These are phyloP conservation scores for Hirtodrosophila duncani DNA, from an alignment of 2,888 invertebrate species.

Conservation along the genomic window DNA sequence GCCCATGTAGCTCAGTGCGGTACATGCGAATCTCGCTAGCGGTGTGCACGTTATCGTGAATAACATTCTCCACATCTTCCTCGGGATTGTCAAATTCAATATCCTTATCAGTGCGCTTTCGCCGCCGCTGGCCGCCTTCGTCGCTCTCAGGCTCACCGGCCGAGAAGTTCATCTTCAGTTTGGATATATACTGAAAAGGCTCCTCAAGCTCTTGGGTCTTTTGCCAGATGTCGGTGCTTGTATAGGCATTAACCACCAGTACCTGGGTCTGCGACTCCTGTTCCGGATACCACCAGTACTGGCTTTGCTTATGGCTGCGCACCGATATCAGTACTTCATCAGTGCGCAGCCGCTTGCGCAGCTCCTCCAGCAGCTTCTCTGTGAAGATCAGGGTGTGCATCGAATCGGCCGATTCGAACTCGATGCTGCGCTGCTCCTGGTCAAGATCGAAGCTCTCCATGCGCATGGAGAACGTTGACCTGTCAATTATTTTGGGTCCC, in stretches of 20 bases:
- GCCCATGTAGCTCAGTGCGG: conserved; percentile 33
- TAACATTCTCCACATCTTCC: conserved; percentile 33
- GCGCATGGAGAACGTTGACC: conserved; percentile 24
- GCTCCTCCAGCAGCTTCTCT: conserved; percentile 24
- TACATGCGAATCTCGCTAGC: conserved; percentile 34
- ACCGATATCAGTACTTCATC: conserved; percentile 36
- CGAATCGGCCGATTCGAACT: conserved; percentile 24
- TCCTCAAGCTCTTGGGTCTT: conserved; percentile 18
- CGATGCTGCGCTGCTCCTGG: conserved; percentile 8
- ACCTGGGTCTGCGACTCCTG: conserved; percentile 39
- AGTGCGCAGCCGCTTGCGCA: conserved; percentile 12
- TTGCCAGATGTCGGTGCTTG: conserved; percentile 17
- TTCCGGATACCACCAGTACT: conserved; percentile 46
- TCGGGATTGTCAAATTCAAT: conserved; percentile 37
- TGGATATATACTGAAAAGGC: conserved; percentile 34
- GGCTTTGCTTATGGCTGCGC: conserved; percentile 34
- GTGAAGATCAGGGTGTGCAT: conserved; percentile 39
- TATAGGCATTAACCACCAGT: conserved; percentile 36
- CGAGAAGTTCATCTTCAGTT: conserved; percentile 25
- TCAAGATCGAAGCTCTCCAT: conserved; percentile 41
- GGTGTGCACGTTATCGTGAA: conserved; percentile 27
- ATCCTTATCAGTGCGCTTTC: not conserved
- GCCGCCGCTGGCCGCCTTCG: not conserved
- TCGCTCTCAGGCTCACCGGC: not conserved
- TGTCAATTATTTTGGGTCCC: conserved; percentile 1